phyloP scores from a whole-genome alignment of 1,140 invertebrate species.

The Dendrolimus kikuchii region DNA sequence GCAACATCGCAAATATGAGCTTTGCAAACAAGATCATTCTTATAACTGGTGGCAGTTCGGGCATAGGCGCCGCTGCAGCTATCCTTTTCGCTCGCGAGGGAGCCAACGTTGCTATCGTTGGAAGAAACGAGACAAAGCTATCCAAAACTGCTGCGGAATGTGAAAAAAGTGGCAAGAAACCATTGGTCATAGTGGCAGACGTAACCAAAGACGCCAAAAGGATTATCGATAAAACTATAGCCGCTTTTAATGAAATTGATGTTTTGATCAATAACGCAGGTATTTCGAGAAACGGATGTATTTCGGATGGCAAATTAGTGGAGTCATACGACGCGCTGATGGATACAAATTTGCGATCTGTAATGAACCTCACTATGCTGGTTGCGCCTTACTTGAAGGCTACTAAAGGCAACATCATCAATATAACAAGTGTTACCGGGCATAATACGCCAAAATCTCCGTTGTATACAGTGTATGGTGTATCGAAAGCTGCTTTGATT shows the following conservation, averaged over 20 bases:
- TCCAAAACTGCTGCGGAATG: background rate
- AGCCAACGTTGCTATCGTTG: background rate
- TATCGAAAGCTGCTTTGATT: slow-evolving; percentile 1
- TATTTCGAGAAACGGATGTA: slow-evolving; percentile 1
- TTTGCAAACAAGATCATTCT: slow-evolving; percentile 1
- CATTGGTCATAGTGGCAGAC: slow-evolving; percentile 1
- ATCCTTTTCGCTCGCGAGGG: too few relatives aligned
- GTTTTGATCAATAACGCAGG: slow-evolving; percentile 3
- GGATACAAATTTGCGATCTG: slow-evolving; percentile 1
- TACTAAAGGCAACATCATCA: background rate
- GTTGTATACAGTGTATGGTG: background rate
- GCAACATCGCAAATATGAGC: background rate
- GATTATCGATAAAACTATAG: slow-evolving; percentile 2
- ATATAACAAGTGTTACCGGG: slow-evolving; percentile 1
- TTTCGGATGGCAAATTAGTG: slow-evolving; percentile 1
- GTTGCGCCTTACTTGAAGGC: too few relatives aligned
- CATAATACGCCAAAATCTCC: too few relatives aligned
- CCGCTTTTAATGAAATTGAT: background rate
- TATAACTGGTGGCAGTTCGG: slow-evolving; percentile 3
- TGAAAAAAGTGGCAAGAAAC: slow-evolving; percentile 1
- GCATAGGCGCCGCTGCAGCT: background rate
- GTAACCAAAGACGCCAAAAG: slow-evolving; percentile 4
- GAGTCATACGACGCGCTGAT: slow-evolving; percentile 2
- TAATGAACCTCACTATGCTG: slow-evolving; percentile 3
- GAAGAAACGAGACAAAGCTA: background rate